phyloP scores from a whole-genome alignment of 2,113 vertebrate species.

The Melozone crissalis region DNA sequence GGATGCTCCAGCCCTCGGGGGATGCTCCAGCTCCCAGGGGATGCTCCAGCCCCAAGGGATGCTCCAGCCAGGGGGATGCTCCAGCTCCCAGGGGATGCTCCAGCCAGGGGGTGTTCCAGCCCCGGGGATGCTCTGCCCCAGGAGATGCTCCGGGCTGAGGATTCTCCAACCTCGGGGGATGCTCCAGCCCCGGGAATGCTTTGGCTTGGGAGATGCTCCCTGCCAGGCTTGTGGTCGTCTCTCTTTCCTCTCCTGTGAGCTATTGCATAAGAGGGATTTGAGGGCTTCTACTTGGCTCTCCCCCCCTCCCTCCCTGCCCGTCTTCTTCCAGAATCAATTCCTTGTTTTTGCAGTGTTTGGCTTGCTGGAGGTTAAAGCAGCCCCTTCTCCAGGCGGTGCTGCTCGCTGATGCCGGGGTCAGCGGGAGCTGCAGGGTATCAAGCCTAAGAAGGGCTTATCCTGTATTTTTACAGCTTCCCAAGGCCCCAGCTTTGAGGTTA shows the following conservation, averaged over 20 bases:
- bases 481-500: neutral
- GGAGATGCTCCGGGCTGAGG: no score
- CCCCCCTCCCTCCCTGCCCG: rapidly evolving
- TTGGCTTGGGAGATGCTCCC: neutral
- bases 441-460: conserved; percentile 7
- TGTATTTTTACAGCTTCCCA: neutral
- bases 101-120: no score
- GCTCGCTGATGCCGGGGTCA: neutral
- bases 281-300: neutral
- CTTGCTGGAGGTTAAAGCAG: neutral
- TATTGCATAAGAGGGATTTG: conserved; percentile 42
- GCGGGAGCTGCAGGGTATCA: neutral
- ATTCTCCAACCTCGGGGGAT: no score
- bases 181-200: no score
- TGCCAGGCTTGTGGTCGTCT: neutral
- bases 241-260: neutral
- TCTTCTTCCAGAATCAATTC: neutral
- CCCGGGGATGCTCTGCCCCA: no score
- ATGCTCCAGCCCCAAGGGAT: no score
- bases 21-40: no score
- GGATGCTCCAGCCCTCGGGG: neutral
- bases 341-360: neutral
- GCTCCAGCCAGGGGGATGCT: no score
- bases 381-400: rapidly evolving
- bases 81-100: no score